Conservation (phyloP, 2,888 invertebrate genomes). For the Eurytoma californica region DNA sequence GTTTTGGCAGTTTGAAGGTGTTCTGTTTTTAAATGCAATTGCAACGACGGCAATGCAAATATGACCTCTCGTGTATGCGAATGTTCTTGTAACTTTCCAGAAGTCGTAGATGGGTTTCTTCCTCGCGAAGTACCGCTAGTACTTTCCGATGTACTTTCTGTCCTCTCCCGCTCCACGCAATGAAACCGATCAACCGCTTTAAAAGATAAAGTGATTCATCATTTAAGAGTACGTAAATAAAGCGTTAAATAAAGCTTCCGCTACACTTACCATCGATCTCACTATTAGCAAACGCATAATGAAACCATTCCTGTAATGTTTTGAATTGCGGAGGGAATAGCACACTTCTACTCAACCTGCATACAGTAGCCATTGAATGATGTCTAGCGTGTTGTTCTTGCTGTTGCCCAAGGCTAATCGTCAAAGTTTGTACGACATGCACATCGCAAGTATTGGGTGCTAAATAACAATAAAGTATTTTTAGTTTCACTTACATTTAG, state of each 20-base stretch:
- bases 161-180: conserved; percentile 86
- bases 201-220: conserved; percentile 50
- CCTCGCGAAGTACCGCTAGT: conserved; percentile 72
- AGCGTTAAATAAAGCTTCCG: neutral
- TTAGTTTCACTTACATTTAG: neutral
- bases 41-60: conserved; percentile 94
- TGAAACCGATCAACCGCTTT: conserved; percentile 93
- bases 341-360: conserved; percentile 92
- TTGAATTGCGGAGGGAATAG: conserved; percentile 97
- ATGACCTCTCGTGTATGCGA: conserved; percentile 95
- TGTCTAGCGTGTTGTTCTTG: conserved; percentile 81
- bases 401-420: conserved; percentile 89
- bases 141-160: conserved; percentile 76
- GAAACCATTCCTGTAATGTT: conserved; percentile 96
- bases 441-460: conserved; percentile 80
- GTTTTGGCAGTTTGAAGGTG: conserved; percentile 88
- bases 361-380: conserved; percentile 95
- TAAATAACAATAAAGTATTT: conserved; percentile 43
- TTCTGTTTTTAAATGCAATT: conserved; percentile 94
- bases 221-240: neutral
- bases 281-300: conserved; percentile 95
- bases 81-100: conserved; percentile 83
- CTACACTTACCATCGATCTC: conserved; percentile 89
- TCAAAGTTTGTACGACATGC: conserved; percentile 92
- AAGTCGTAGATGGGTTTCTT: conserved; percentile 75